Conservation (phyloP, 2,888 invertebrate species). For the Rhagonycha fulva region DNA sequence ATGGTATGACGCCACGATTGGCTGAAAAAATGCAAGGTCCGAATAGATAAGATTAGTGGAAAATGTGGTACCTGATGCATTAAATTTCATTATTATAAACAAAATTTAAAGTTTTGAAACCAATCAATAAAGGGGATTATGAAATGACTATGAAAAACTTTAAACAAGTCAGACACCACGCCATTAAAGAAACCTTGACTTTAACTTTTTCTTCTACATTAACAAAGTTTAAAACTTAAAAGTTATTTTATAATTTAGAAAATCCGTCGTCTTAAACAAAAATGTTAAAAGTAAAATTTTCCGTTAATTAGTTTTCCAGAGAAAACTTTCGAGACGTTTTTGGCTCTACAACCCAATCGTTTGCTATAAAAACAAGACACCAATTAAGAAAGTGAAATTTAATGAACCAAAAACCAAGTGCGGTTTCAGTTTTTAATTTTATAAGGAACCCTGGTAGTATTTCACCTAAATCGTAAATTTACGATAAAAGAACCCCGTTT, state of each 20-base stretch:
- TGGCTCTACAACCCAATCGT: neutral
- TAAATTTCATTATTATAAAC: no score
- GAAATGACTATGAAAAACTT: no score
- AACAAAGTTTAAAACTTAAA: neutral
- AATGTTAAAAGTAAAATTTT: neutral
- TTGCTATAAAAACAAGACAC: neutral
- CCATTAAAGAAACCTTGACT: no score
- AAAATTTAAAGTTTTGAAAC: no score
- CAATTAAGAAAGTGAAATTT: neutral
- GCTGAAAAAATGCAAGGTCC: no score
- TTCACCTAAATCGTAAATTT: neutral
- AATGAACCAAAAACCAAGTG: neutral
- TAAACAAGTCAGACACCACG: no score
- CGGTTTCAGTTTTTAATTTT: neutral
- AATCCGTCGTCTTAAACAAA: neutral
- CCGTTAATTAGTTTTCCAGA: neutral
- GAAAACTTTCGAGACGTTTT: neutral
- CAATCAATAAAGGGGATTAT: no score
- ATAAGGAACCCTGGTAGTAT: neutral
- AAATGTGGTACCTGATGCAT: no score
- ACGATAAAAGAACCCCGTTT: no score
- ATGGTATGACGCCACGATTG: no score
- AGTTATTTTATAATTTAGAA: neutral
- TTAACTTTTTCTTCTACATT: no score
- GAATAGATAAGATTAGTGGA: no score